Evolutionary conservation across 2,113 vertebrate species (phyloP), one percentile per base, ranked within the genome.

Genomic region (Glareola pratincola): DNA sequence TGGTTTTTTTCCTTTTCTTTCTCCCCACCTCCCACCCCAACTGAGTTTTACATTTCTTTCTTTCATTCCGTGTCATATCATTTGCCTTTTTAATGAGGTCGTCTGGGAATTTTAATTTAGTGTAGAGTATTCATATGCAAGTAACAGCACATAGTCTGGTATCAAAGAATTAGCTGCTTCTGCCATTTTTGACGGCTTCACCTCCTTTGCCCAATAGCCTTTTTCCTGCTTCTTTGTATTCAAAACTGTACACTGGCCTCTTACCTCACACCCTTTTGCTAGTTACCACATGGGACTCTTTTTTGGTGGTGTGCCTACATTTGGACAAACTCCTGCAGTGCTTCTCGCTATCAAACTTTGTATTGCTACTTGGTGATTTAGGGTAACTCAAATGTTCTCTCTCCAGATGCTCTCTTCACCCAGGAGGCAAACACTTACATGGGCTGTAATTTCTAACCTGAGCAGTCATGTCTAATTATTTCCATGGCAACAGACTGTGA

Each of bases 401-500:
- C 20, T 95, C 56, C 72, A 93, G 69, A 85, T 97, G 73, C 56
- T 86, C 26, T 93, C 11, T 87, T 89, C 22, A 66, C 60, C 63
- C 73, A 79, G 68, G 69, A 87, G 75, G 77, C 72, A 96, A 95
- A 80, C 51, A 36, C 75, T 78, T 92, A 74, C 24, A 92, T 81
- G 85, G 68, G 41, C 85, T 91, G 30, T 96, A 92, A 95, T 95
- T 97, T 96, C 88, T 76, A 93, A 90, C 54, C 76, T 93, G 75
- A 94, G 63, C 75, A 96, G 71, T 95, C 56, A 57, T 85, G 30
- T 91, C 71, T 97, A 95, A 96, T 98, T 97, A 97, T 88, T 95
- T 92, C 73, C 60, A 36, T 97, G 83, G 64, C 73, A 96, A 54
- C 78, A 92, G 59, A 81, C 67, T 66, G 63, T 66, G 88, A 94